Evolutionary conservation across 1,140 invertebrate genomes (phyloP), one percentile per base, ranked within the genome.

Genomic region (Charaxes varanes): DNA sequence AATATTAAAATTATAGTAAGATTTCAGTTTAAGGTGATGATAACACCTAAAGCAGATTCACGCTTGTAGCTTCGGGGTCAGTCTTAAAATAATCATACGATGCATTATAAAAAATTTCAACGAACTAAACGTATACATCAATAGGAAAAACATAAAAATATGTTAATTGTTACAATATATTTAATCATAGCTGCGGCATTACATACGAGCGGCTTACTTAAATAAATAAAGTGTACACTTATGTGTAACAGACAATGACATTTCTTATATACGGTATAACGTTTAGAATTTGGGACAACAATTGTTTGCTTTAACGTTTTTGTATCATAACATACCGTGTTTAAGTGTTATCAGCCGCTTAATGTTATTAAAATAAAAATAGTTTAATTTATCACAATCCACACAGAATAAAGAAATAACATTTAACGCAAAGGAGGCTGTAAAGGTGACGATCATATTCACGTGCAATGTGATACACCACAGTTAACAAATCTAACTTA

Each of bases 401-500:
- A 53, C 60, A 76, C 70, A 79, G 69, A 78, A 66, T 77, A 71
- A 66, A 53, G 53, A 62, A 65, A 71, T 49, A 53, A 65, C 59
- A 62, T 54, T 7, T 63, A 51, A 46, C 24, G 60, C 50, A 62
- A 56, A 69, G 37, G 55, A 57, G 63, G 60, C 59, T 62, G 72
- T 69, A 71, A 69, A 69, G 71, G 71, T 63, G 67, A 62, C 62
- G n/a, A 67, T 42, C 13, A 42, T 67, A 61, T 62, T 68, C 64
- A 68, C 67, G 79, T 79, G 79, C 79, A 76, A 74, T 77, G 58
- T 64, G 70, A 69, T 73, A 83, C 77, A 80, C 70, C 73, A 77
- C 76, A 79, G 60, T 79, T 83, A 83, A 83, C 74, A 78, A 81
- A 81, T 70, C 77, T 83, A 83, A 83, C 76, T 81, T 83, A 80